Evolutionary conservation across 2,888 invertebrate genomes (phyloP), one percentile per base, ranked within the genome.

Genomic region (Ochropacha duplaris): DNA sequence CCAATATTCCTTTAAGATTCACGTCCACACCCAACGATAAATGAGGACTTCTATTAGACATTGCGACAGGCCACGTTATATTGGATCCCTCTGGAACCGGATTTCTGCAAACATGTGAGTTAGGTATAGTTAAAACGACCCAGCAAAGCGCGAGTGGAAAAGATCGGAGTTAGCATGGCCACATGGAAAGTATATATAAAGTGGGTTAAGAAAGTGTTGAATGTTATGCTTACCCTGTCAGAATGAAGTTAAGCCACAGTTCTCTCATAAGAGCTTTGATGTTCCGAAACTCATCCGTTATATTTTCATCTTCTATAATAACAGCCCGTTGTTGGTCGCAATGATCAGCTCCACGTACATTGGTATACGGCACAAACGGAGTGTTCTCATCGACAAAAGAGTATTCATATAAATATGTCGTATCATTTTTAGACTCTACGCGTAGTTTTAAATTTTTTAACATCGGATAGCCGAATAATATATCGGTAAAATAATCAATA

Each of bases 401-500:
- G 65, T 81, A 84, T 57, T 81, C 74, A 58, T 82, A 84, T n/a
- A 84, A 62, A 62, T 77, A 84, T 56, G 83, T 70, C 49, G 72
- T 61, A 49, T 82, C 57, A 54, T 81, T 69, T 1, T 78, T 76
- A 19, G 65, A 59, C 56, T 69, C 60, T 1, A 56, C 57, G 4
- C 75, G 75, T 22, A 80, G 26, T 49, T 71, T 77, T 2, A 76
- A 60, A 4, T 77, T 68, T 58, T 75, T 74, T 4, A 79, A 57
- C 51, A 72, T 76, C 4, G 80, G 66, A 61, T 75, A 80, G 2
- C 59, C 65, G 60, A 84, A 79, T 0, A 76, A 0, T 5, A 72
- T 31, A 92, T 95, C 91, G 5, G 81, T 61, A 54, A 76, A 72
- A 44, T 71, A 85, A 50, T 78, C 64, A 16, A 76, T 57, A 39